Conservation (phyloP, 92 coral and sea anemone species). For the Actinernus sp. region DNA sequence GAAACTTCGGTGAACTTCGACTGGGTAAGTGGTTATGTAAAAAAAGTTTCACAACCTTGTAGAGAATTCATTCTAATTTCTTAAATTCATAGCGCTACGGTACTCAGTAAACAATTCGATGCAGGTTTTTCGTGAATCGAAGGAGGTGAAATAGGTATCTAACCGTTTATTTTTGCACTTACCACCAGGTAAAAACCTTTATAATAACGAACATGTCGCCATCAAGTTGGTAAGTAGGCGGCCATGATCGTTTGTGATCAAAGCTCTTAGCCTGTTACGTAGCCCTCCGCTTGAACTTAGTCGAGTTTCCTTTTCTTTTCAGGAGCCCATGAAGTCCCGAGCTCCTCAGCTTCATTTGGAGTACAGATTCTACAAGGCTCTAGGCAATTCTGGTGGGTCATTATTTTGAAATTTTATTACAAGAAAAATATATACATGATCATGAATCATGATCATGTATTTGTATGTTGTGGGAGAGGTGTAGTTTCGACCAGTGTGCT, state of each 20-base stretch:
- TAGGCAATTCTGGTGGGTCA: slow-evolving; percentile 90
- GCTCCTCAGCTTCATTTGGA: slow-evolving; percentile 98
- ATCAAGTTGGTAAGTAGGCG: slow-evolving; percentile 94
- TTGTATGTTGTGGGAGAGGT: not conserved
- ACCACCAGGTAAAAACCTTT: slow-evolving; percentile 88
- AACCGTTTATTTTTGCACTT: not conserved
- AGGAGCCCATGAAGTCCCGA: slow-evolving; percentile 99
- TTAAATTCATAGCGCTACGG: slow-evolving; percentile 1
- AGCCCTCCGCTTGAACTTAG: not conserved
- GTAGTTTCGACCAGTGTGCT: not conserved
- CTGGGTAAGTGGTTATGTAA: slow-evolving; percentile 89
- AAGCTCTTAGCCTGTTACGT: not conserved
- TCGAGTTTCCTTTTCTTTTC: slow-evolving; percentile 6
- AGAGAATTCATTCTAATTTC: not conserved
- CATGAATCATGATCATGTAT: no score
- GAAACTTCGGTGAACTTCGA: slow-evolving; percentile 99
- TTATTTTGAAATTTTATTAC: not conserved
- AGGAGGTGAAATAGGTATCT: not conserved
- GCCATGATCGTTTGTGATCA: not conserved
- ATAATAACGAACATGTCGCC: slow-evolving; percentile 99
- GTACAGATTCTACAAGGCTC: slow-evolving; percentile 96
- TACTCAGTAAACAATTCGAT: not conserved
- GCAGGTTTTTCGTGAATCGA: not conserved
- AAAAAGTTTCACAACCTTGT: not conserved
- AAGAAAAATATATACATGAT: no score